Evolutionary conservation across 1,140 invertebrate genomes (phyloP).

Genomic region (Tetragonula clypearis): DNA sequence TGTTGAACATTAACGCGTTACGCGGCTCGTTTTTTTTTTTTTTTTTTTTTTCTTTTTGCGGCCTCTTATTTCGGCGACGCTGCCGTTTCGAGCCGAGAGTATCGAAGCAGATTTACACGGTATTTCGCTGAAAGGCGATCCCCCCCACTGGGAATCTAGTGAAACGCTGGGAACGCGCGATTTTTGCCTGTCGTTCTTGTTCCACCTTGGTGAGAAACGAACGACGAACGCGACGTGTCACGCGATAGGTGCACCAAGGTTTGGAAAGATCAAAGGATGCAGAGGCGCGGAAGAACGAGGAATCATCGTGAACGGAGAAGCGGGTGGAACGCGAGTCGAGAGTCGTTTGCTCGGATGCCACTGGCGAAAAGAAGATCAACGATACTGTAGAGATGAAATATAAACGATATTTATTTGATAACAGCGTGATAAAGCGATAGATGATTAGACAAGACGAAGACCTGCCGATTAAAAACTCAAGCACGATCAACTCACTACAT

Average conservation of each 20-base stretch:
- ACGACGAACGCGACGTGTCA: not conserved
- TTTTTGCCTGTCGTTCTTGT: not conserved
- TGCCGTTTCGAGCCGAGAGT: not conserved
- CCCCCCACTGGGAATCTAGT: too few species aligned
- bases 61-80: not conserved
- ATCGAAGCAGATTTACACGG: not conserved
- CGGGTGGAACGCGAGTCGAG: slow-evolving; percentile 21
- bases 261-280: not conserved
- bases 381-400: too few species aligned
- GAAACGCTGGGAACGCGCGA: not conserved
- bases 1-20: not conserved
- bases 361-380: too few species aligned
- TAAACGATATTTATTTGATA: too few species aligned
- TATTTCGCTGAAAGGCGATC: not conserved
- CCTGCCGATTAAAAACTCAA: too few species aligned
- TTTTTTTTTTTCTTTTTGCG: not conserved
- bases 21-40: not conserved
- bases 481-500: too few species aligned
- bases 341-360: too few species aligned
- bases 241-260: not conserved
- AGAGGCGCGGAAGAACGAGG: not conserved
- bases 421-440: too few species aligned
- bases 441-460: too few species aligned
- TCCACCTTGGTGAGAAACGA: not conserved
- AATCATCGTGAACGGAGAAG: not conserved